Conservation (phyloP, 2,888 invertebrate genomes). For the Parnassius glacialis region DNA sequence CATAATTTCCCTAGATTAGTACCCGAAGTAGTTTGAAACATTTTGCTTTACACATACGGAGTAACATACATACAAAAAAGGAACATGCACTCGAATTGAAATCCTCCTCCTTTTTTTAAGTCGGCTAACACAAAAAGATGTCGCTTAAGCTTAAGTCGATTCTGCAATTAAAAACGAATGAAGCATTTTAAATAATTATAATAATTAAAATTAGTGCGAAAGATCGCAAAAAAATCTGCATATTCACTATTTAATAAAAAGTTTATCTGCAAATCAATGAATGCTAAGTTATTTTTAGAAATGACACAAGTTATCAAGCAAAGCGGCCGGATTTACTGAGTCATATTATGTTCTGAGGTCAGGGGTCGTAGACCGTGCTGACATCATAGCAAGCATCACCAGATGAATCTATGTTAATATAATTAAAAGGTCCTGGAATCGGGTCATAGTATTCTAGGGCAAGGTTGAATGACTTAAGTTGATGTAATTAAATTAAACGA, state of each 20-base stretch:
- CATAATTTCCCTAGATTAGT: no score
- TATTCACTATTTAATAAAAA: not conserved
- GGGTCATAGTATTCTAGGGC: conserved; percentile 16
- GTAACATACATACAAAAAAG: no score
- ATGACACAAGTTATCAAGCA: conserved; percentile 19
- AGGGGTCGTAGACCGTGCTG: conserved; percentile 18
- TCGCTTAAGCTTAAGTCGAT: not conserved
- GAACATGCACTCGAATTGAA: no score
- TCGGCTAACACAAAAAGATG: not conserved
- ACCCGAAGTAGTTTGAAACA: not conserved
- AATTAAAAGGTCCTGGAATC: conserved; percentile 23
- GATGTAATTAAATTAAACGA: no score
- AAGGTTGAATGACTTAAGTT: conserved; percentile 9
- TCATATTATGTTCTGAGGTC: conserved; percentile 17
- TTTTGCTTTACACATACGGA: not conserved
- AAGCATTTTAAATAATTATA: no score
- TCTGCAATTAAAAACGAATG: not conserved
- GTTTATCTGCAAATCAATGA: not conserved
- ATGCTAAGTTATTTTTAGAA: conserved; percentile 15
- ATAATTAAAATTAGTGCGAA: not conserved
- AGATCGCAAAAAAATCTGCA: not conserved
- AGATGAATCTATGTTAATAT: conserved; percentile 21
- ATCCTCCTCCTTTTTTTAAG: no score
- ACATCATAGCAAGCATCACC: conserved; percentile 22
- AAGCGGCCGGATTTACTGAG: conserved; percentile 5